phyloP scores from a whole-genome alignment of 2,888 invertebrate genomes.

The Folsomia manolachei region DNA sequence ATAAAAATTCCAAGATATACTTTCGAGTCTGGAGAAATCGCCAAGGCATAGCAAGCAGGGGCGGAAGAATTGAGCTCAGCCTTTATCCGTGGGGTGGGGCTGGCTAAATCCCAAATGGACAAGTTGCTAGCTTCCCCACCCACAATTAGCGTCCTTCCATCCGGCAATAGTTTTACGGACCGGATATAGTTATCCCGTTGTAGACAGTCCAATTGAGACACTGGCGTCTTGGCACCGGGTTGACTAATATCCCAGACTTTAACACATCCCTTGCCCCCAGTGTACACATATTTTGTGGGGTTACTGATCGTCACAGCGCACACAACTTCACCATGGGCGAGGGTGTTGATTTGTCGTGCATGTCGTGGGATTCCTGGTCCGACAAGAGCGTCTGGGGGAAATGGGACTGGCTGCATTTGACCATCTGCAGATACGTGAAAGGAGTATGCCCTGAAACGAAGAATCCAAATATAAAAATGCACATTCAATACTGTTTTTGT shows the following conservation, averaged over 20 bases:
- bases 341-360: constrained; percentile 85
- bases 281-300: constrained; percentile 89
- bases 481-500: not conserved
- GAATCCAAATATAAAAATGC: not conserved
- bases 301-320: constrained; percentile 95
- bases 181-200: constrained; percentile 94
- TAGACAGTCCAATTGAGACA: constrained; percentile 88
- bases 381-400: constrained; percentile 88
- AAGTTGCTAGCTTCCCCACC: constrained; percentile 94
- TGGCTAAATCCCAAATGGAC: constrained; percentile 86
- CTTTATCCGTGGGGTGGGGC: constrained; percentile 83
- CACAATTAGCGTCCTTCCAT: constrained; percentile 88
- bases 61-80: constrained; percentile 91
- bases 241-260: constrained; percentile 97
- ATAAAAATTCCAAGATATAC: constrained; percentile 53
- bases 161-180: constrained; percentile 88
- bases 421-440: constrained; percentile 89
- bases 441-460: constrained; percentile 76
- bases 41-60: constrained; percentile 95
- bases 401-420: constrained; percentile 87
- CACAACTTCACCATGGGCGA: constrained; percentile 93
- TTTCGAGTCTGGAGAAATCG: constrained; percentile 92
- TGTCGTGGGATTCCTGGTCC: constrained; percentile 91
- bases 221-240: constrained; percentile 78
- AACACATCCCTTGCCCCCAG: constrained; percentile 94